These are phyloP conservation scores for Endotricha flammealis DNA, from an alignment of 2,888 invertebrate species.

Conservation along the genomic window DNA sequence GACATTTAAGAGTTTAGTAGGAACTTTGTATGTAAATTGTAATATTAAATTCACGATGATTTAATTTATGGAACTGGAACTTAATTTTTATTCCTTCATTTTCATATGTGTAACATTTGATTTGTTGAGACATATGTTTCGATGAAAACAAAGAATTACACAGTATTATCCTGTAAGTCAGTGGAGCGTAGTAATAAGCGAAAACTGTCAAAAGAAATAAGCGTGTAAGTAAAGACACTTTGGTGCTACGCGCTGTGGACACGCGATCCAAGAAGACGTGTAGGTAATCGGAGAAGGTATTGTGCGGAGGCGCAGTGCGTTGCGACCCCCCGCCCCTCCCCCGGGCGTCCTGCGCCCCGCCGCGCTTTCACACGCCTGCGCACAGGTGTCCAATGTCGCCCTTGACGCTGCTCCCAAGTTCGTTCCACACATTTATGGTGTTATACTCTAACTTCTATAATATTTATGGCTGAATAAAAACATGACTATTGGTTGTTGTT, in stretches of 20 bases:
- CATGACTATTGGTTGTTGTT: too few species aligned
- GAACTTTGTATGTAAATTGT: slow-evolving; percentile 3
- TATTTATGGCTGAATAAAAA: too few species aligned
- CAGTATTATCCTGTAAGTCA: slow-evolving; percentile 42
- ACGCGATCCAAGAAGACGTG: slow-evolving; percentile 69
- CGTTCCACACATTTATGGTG: slow-evolving; percentile 40
- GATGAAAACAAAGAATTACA: slow-evolving; percentile 32
- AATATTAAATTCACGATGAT: slow-evolving; percentile 16
- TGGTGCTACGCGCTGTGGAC: slow-evolving; percentile 42
- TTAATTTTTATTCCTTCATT: background rate
- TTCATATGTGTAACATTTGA: slow-evolving; percentile 1
- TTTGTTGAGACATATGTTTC: slow-evolving; percentile 23
- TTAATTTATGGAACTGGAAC: slow-evolving; percentile 11
- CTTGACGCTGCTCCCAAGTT: slow-evolving; percentile 65
- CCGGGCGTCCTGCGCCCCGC: slow-evolving; percentile 26
- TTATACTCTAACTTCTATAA: slow-evolving; percentile 1
- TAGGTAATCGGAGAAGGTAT: slow-evolving; percentile 72
- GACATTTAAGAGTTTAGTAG: slow-evolving; percentile 6
- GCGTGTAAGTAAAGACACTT: slow-evolving; percentile 44
- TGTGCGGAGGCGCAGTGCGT: slow-evolving; percentile 72
- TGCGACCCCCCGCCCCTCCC: slow-evolving; percentile 41
- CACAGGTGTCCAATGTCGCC: slow-evolving; percentile 75
- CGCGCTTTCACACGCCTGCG: slow-evolving; percentile 71
- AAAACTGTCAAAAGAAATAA: slow-evolving; percentile 68
- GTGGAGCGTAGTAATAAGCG: slow-evolving; percentile 50